Base-by-base conservation (phyloP, 1,140 invertebrate species). In the Trinorchestia longiramus region DNA sequence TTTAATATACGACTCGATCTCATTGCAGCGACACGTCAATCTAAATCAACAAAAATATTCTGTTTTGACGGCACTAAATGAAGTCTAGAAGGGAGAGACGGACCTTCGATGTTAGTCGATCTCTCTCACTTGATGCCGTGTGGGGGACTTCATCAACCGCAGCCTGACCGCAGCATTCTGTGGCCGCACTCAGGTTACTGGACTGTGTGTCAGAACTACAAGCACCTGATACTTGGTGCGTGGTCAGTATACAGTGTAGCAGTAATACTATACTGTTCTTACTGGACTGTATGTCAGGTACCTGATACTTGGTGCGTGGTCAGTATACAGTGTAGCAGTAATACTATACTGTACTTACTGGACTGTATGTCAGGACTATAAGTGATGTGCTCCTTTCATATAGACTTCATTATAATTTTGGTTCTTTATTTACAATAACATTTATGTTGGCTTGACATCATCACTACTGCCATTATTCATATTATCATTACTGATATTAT, bases 11-110 rank as follows among this genome's bases (percentile, higher is more conserved):
- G 62, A 77, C 62, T 77, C 62, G 62, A 77, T 77, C 62, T 11
- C 62, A 77, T 77, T 77, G 62, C 62, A 77, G 62, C 62, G 62
- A 77, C 62, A 77, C 62, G 62, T 77, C 62, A 77, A 77, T 77
- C 62, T 77, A 77, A 77, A 77, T 77, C 15, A 28, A 77, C 62
- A 77, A 77, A 77, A 77, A 77, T 77, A 77, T 77, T 11, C 11
- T 36, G 62, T 36, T 19, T 11, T 77, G 62, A 77, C 15, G 62
- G 62, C 62, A 77, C 62, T 36, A 19, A 77, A 36, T 77, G 62
- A 36, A 77, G 11, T 77, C 62, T 36, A 77, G 8, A 77, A 77
- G 62, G 36, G 15, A 3, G 62, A 77, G 28, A 3, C 36, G 62
- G 62, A 77, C 15, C 62, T 11, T 28, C 62, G 62, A 28, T 77